Evolutionary conservation across 1,140 invertebrate genomes (phyloP).

Genomic region (Drosophila obscura): DNA sequence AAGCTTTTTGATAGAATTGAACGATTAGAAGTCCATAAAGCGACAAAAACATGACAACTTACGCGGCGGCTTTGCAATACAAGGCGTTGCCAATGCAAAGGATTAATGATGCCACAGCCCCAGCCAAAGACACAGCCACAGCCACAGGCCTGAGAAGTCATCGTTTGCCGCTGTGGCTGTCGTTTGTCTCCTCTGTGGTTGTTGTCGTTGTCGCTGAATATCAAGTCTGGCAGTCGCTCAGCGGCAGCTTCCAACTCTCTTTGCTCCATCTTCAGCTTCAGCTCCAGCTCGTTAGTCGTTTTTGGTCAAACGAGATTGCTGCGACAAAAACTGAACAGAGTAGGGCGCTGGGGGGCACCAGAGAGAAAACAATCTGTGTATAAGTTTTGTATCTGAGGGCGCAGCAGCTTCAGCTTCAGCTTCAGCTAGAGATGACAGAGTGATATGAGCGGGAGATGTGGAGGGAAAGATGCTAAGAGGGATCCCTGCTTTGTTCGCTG

Average conservation of each 20-base stretch:
- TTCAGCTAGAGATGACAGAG: conserved; percentile 9
- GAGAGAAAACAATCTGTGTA: conserved; percentile 47
- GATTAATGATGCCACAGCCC: conserved; percentile 76
- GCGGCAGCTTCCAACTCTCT: conserved; percentile 25
- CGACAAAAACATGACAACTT: conserved; percentile 84
- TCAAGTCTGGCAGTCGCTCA: conserved; percentile 78
- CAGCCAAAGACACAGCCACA: too few relatives aligned
- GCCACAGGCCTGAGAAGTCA: too few relatives aligned
- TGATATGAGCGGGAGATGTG: conserved; percentile 5
- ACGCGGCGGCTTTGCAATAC: conserved; percentile 66
- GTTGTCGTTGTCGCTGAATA: conserved; percentile 53
- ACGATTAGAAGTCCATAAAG: conserved; percentile 84
- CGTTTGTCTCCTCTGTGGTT: background rate
- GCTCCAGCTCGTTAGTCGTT: conserved; percentile 75
- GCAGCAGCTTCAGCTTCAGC: conserved; percentile 30
- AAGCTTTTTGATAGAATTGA: conserved; percentile 84
- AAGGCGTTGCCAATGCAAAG: conserved; percentile 74
- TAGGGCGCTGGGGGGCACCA: conserved; percentile 1
- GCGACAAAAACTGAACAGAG: conserved; percentile 61
- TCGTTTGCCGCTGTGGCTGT: background rate
- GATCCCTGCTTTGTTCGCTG: too few relatives aligned
- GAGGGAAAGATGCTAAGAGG: too few relatives aligned
- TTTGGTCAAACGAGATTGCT: conserved; percentile 78
- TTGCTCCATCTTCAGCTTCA: conserved; percentile 16
- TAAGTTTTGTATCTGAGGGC: conserved; percentile 59